Conservation (phyloP, 1,140 invertebrate species). For the Drosophila pectinifera region DNA sequence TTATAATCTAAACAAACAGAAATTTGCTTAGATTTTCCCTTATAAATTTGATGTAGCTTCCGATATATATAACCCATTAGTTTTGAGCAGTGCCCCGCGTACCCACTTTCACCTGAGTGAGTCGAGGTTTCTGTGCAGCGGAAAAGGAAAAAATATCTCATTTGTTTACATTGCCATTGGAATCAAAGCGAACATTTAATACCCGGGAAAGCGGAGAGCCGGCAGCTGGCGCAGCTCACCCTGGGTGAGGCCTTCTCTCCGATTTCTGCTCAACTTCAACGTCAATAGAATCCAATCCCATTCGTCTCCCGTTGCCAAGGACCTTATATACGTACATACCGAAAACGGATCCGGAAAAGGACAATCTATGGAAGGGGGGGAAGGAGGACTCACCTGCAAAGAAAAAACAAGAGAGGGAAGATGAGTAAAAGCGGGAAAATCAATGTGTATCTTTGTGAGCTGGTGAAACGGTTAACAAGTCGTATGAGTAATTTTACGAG, state of each 20-base stretch:
- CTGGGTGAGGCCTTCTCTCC: neutral
- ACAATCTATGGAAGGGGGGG: neutral
- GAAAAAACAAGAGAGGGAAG: conserved; percentile 4
- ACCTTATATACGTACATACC: neutral
- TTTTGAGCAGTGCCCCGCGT: neutral
- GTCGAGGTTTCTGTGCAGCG: conserved; percentile 16
- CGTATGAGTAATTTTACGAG: conserved; percentile 75
- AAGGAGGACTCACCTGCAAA: conserved; percentile 59
- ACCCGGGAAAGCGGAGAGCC: conserved; percentile 4
- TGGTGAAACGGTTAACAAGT: conserved; percentile 71
- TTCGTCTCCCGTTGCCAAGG: conserved; percentile 35
- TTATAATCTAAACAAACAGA: too few relatives aligned
- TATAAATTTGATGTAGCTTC: too few relatives aligned
- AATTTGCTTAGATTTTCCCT: too few relatives aligned
- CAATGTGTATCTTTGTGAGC: conserved; percentile 47
- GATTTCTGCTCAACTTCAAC: conserved; percentile 9
- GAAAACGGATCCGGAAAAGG: conserved; percentile 20
- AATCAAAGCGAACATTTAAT: conserved; percentile 50
- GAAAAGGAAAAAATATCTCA: conserved; percentile 40
- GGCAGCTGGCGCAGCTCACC: neutral
- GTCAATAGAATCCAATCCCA: conserved; percentile 31
- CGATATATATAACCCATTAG: too few relatives aligned
- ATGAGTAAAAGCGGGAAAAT: conserved; percentile 41
- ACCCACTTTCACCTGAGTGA: conserved; percentile 20
- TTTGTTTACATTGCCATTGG: conserved; percentile 48